Evolutionary conservation across 2,888 invertebrate genomes (phyloP).

Genomic region (Eristalinus aeneus): DNA sequence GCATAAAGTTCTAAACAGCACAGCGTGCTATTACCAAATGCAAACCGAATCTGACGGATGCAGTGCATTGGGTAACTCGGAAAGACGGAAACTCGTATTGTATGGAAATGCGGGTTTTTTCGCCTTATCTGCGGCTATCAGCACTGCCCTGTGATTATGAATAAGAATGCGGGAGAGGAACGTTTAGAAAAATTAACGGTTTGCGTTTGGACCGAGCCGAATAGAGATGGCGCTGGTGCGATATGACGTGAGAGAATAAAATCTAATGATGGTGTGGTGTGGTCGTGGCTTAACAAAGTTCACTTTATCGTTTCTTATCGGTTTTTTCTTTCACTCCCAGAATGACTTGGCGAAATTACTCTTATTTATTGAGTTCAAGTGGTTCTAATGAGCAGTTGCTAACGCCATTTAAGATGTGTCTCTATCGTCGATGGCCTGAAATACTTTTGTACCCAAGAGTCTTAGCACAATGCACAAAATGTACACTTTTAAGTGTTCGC

Average conservation of each 20-base stretch:
- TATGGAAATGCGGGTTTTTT: constrained; percentile 56
- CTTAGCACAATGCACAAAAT: too few species aligned
- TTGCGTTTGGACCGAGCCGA: constrained; percentile 47
- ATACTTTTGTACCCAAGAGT: too few species aligned
- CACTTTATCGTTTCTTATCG: neutral
- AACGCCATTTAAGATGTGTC: too few species aligned
- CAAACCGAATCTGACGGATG: constrained; percentile 66
- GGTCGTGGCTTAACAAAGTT: neutral
- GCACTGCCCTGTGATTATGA: constrained; percentile 50
- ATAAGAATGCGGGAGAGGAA: constrained; percentile 57
- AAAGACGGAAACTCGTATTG: constrained; percentile 69
- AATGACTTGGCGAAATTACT: neutral
- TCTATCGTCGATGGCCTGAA: too few species aligned
- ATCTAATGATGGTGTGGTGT: neutral
- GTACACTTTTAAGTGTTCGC: too few species aligned
- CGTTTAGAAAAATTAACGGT: constrained; percentile 63
- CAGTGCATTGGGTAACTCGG: constrained; percentile 69
- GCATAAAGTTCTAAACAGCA: constrained; percentile 60
- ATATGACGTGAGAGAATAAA: neutral
- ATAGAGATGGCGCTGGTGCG: constrained; percentile 37
- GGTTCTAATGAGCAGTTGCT: neutral
- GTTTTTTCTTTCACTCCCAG: neutral
- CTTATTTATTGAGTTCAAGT: neutral
- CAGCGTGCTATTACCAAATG: constrained; percentile 42
- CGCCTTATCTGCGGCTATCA: neutral